These are phyloP conservation scores for Acropora tenuis DNA, from an alignment of 64 coral and sea anemone genomes.

Conservation along the genomic window DNA sequence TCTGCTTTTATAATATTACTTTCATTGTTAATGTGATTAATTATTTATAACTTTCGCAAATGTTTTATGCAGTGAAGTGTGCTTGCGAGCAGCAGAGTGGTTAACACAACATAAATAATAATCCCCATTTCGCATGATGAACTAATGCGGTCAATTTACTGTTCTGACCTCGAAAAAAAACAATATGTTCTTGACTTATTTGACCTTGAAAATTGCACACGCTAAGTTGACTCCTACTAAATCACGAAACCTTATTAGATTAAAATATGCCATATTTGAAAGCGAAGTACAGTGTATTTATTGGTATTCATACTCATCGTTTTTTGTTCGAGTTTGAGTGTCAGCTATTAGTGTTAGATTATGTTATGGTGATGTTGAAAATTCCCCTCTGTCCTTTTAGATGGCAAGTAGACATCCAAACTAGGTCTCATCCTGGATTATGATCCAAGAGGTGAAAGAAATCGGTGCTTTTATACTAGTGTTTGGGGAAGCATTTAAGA, in stretches of 20 bases:
- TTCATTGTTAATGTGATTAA: no score
- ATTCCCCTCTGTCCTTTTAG: slow-evolving; percentile 9
- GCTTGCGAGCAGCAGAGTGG: no score
- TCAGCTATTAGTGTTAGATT: slow-evolving; percentile 32
- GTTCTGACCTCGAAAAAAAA: slow-evolving; percentile 22
- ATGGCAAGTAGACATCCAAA: slow-evolving; percentile 39
- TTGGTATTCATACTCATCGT: background rate
- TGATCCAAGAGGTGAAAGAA: slow-evolving; percentile 46
- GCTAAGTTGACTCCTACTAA: slow-evolving; percentile 25
- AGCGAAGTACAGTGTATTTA: slow-evolving; percentile 29
- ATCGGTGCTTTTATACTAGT: slow-evolving; percentile 32
- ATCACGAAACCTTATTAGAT: slow-evolving; percentile 29
- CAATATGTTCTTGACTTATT: slow-evolving; percentile 14
- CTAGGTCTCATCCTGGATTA: slow-evolving; percentile 13
- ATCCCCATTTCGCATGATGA: background rate
- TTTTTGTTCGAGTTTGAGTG: slow-evolving; percentile 21
- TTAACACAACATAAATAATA: no score
- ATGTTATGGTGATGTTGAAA: slow-evolving; percentile 27
- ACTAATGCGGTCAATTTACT: background rate
- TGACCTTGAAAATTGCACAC: slow-evolving; percentile 11
- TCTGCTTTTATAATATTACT: no score
- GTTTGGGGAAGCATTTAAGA: slow-evolving; percentile 35
- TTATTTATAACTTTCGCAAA: no score
- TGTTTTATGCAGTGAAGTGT: no score
- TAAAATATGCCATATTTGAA: slow-evolving; percentile 30